Evolutionary conservation across 2,888 invertebrate species (phyloP).

Genomic region (Ophion costatus): DNA sequence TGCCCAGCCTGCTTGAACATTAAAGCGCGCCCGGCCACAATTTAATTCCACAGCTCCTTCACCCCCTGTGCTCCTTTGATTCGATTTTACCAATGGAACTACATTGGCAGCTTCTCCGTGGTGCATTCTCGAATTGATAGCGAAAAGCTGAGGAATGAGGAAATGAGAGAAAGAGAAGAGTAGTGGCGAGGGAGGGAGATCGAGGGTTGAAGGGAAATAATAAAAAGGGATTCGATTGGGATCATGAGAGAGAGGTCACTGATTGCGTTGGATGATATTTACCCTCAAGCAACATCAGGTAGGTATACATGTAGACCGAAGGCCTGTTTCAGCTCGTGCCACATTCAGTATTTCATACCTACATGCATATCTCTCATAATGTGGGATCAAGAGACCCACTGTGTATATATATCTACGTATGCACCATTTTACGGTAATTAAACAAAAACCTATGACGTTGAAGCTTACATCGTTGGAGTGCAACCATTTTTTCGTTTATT

Average conservation of each 20-base stretch:
- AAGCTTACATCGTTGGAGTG: too few relatives aligned
- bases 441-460: background rate
- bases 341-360: conserved; percentile 16
- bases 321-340: conserved; percentile 6
- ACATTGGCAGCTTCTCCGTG: too few relatives aligned
- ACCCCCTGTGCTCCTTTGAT: too few relatives aligned
- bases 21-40: too few relatives aligned
- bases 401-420: background rate
- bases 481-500: too few relatives aligned
- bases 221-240: conserved; percentile 54
- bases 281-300: conserved; percentile 68
- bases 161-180: conserved; percentile 15
- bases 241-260: conserved; percentile 41
- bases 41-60: too few relatives aligned
- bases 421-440: background rate
- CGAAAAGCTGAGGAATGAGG: conserved; percentile 21
- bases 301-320: conserved; percentile 59
- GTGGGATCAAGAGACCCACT: background rate
- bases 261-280: conserved; percentile 69
- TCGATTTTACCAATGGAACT: too few relatives aligned
- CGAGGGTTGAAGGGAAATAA: background rate
- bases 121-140: background rate
- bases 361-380: conserved; percentile 2
- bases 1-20: too few relatives aligned
- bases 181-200: conserved; percentile 48